Evolutionary conservation across 2,113 vertebrate genomes (phyloP).

Genomic region (Brevimyrus niger): DNA sequence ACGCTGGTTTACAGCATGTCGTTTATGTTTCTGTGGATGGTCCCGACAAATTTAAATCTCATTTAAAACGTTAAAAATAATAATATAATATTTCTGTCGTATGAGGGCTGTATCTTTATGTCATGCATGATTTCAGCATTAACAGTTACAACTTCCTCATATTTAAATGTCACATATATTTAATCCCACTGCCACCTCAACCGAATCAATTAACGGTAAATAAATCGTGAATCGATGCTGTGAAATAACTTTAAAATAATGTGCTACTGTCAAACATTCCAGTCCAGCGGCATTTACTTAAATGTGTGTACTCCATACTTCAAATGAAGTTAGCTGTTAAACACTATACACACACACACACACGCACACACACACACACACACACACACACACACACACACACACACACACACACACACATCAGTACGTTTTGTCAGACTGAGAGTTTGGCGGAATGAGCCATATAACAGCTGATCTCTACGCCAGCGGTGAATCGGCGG

Average conservation of each 20-base stretch:
- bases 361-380: too few species aligned
- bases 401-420: too few species aligned
- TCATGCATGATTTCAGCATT: not conserved
- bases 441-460: too few species aligned
- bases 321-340: not conserved
- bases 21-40: not conserved
- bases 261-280: not conserved
- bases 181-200: not conserved
- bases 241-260: not conserved
- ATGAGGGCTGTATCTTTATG: not conserved
- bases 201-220: not conserved
- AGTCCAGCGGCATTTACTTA: not conserved
- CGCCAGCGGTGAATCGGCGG: not conserved
- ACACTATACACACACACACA: not conserved
- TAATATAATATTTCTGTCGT: not conserved
- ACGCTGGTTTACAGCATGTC: not conserved
- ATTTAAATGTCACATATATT: not conserved
- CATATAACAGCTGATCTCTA: too few species aligned
- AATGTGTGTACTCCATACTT: not conserved
- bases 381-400: too few species aligned
- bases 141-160: not conserved
- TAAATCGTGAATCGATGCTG: not conserved
- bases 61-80: not conserved
- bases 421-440: not conserved
- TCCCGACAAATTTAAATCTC: not conserved